Base-by-base conservation (phyloP, 2,113 vertebrate species). In the Ariopsis seemanni region DNA sequence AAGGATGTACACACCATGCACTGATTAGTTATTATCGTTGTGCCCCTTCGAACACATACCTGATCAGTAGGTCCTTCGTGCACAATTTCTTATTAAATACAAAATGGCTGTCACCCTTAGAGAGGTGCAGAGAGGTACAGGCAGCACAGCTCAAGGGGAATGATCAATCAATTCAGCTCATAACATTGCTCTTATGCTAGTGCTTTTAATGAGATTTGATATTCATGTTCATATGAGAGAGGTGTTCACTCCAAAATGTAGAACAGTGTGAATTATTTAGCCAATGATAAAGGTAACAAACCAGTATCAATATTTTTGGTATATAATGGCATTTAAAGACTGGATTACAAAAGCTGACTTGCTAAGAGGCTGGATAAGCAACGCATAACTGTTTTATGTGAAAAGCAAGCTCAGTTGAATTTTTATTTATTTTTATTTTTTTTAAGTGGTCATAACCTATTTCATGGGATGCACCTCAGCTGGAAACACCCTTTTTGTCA, bases 131-230 rank as follows among this genome's bases (percentile, higher is more conserved):
- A 91, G 87, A 90, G 89, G 87, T 67, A 91, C 90, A 91, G 87
- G 91, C 91, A 74, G 77, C 87, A 85, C 89, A 92, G 92, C 87
- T 90, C 87, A 91, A 65, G 77, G 85, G 52, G 91, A 91, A 87
- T 91, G 88, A 91, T 92, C 89, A 92, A 94, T 95, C 91, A 91
- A 88, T 93, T 94, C 91, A 92, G 91, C 85, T 87, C 89, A 91
- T 91, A 25, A 7, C 78, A 63, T 74, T 86, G 20, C n/a, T 80
- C 27, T 82, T 30, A 60, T 85, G 65, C 92, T 90, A 92, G 90
- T 91, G 89, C 91, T 89, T 92, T 93, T 93, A 93, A 93, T 93
- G 92, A 92, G 89, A 92, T 94, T 94, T 94, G 94, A 94, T 94
- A 93, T 94, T 69, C 90, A 93, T 34, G 88, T 75, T 52, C 20